A percentile compares a stretch with the other conserved stretches of the same genome.
Evolutionary conservation across 2,113 vertebrate genomes (phyloP).

Genomic region (Mastomys natalensis): DNA sequence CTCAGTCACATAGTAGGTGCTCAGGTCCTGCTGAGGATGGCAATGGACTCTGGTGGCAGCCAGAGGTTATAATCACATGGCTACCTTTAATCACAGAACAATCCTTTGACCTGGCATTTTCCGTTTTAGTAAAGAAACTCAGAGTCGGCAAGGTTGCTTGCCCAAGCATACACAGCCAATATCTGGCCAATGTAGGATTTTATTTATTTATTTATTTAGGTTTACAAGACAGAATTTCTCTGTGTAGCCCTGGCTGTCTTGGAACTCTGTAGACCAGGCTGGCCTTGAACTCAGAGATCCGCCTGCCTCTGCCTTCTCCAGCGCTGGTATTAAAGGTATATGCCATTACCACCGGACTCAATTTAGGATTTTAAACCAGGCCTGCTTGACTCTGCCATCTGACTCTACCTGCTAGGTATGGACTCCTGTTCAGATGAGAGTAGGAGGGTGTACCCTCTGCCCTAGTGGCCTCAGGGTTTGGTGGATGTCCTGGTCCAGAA

Average conservation of each 20-base stretch:
- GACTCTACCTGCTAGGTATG: background rate
- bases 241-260: no score
- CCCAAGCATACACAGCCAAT: background rate
- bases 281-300: no score
- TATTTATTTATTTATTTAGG: no score
- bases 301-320: no score
- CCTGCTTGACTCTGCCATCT: no score
- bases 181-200: accelerated
- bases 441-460: background rate
- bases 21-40: background rate
- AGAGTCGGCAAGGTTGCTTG: background rate
- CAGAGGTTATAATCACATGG: background rate
- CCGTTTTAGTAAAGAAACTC: background rate
- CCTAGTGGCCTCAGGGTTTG: background rate
- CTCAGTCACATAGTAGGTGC: background rate
- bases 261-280: no score
- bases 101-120: accelerated
- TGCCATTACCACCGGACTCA: background rate
- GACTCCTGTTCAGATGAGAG: accelerated
- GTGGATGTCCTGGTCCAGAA: no score
- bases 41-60: accelerated
- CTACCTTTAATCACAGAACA: accelerated
- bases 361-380: background rate
- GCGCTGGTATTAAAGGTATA: background rate
- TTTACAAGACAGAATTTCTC: no score